Evolutionary conservation across 2,113 vertebrate species (phyloP).

Genomic region (Aleadryas rufinucha): DNA sequence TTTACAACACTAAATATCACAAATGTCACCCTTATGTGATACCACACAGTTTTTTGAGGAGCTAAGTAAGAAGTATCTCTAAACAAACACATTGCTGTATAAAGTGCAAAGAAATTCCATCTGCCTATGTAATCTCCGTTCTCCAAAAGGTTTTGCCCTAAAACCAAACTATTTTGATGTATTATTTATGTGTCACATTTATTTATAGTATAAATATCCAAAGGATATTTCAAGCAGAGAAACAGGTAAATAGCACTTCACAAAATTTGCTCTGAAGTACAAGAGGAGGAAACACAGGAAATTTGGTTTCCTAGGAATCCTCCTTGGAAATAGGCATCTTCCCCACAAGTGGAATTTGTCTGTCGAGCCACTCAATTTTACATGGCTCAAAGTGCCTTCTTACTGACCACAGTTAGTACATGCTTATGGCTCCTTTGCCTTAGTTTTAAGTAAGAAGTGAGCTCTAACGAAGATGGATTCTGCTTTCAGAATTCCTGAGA

Average conservation of each 20-base stretch:
- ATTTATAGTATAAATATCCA: not conserved
- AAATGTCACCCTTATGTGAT: not conserved
- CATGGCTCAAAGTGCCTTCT: not conserved
- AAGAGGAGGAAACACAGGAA: not conserved
- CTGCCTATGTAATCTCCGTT: not conserved
- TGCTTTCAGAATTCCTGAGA: not conserved
- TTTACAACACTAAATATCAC: not conserved
- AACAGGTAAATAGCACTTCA: not conserved
- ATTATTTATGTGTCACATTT: not conserved
- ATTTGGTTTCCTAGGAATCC: not conserved
- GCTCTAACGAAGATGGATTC: not conserved
- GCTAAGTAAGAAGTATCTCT: not conserved
- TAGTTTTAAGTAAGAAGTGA: not conserved
- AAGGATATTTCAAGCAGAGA: not conserved
- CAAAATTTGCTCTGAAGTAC: not conserved
- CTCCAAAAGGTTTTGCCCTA: not conserved
- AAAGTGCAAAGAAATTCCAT: conserved; percentile 8
- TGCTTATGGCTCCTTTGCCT: not conserved
- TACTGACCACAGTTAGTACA: not conserved
- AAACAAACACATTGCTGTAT: not conserved
- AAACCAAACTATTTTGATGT: not conserved
- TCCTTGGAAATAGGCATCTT: not conserved
- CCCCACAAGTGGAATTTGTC: not conserved
- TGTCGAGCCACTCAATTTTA: not conserved
- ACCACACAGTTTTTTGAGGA: not conserved